Conservation (phyloP, 2,888 invertebrate species). For the Drosophila pseudotakahashii region DNA sequence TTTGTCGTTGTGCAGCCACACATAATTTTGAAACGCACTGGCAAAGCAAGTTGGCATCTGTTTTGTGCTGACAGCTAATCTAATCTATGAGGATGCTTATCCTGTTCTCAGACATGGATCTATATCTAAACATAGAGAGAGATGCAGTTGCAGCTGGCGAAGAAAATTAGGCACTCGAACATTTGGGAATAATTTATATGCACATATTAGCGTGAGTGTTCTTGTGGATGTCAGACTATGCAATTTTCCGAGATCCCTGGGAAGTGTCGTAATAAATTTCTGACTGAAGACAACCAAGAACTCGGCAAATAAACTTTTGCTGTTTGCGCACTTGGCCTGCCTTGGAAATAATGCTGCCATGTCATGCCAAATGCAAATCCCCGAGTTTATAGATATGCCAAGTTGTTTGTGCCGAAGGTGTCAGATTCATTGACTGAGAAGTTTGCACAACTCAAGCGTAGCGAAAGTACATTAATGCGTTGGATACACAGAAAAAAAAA, state of each 20-base stretch:
- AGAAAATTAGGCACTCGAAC: conserved; percentile 29
- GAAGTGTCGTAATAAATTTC: conserved; percentile 41
- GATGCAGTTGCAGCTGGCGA: conserved; percentile 10
- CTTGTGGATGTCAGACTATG: conserved; percentile 15
- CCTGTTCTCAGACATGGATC: conserved; percentile 17
- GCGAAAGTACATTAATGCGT: background rate
- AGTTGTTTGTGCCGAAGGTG: conserved; percentile 27
- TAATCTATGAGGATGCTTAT: conserved; percentile 37
- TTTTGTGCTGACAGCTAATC: conserved; percentile 38
- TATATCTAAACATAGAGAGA: background rate
- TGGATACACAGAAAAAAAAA: background rate
- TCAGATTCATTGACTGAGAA: conserved; percentile 33
- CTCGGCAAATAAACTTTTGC: conserved; percentile 36
- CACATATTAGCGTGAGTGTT: conserved; percentile 10
- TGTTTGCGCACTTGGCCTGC: conserved; percentile 31
- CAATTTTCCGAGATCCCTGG: conserved; percentile 11
- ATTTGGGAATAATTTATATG: conserved; percentile 27
- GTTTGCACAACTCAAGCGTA: conserved; percentile 17
- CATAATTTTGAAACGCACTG: conserved; percentile 17
- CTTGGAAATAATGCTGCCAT: conserved; percentile 32
- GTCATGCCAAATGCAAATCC: conserved; percentile 40
- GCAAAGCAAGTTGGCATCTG: conserved; percentile 22
- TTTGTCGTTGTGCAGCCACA: conserved; percentile 11
- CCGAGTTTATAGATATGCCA: conserved; percentile 10
- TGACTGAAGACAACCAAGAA: conserved; percentile 31